phyloP scores from a whole-genome alignment of 2,113 vertebrate genomes.

The Mirounga angustirostris region DNA sequence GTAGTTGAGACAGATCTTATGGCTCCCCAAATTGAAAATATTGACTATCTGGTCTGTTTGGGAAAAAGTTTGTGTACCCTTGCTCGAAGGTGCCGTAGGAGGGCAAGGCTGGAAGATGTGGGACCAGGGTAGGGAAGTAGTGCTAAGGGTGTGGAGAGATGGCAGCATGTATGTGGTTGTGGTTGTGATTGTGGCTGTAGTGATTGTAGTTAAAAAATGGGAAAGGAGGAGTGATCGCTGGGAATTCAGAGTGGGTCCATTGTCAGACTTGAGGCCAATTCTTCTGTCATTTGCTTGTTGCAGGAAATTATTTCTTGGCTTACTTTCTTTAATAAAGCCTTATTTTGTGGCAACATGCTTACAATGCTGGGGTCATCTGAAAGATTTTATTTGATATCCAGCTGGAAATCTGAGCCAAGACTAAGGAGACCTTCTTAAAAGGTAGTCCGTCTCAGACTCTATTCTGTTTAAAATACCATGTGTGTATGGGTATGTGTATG shows the following conservation, averaged over 20 bases:
- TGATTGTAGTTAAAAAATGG: background rate
- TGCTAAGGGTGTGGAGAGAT: background rate
- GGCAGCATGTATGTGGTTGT: background rate
- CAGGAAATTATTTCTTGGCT: background rate
- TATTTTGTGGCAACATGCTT: background rate
- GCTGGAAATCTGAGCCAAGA: conserved; percentile 8
- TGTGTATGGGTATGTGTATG: background rate
- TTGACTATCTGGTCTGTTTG: background rate
- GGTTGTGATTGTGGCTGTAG: background rate
- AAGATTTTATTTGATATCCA: conserved; percentile 43
- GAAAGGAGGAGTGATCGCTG: background rate
- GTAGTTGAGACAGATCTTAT: background rate
- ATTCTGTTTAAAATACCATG: conserved; percentile 5
- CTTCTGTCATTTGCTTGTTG: background rate
- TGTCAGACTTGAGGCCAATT: background rate
- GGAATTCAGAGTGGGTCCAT: background rate
- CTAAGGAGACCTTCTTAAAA: background rate
- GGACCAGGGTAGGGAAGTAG: background rate
- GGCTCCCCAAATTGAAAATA: background rate
- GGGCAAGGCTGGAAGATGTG: too few species aligned
- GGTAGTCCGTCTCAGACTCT: background rate
- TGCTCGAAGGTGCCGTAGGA: background rate
- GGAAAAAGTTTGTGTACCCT: background rate
- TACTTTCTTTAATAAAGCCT: background rate
- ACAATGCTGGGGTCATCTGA: background rate